Evolutionary conservation across 2,888 invertebrate genomes (phyloP), one percentile per base, ranked within the genome.

Genomic region (Clostera curtula): DNA sequence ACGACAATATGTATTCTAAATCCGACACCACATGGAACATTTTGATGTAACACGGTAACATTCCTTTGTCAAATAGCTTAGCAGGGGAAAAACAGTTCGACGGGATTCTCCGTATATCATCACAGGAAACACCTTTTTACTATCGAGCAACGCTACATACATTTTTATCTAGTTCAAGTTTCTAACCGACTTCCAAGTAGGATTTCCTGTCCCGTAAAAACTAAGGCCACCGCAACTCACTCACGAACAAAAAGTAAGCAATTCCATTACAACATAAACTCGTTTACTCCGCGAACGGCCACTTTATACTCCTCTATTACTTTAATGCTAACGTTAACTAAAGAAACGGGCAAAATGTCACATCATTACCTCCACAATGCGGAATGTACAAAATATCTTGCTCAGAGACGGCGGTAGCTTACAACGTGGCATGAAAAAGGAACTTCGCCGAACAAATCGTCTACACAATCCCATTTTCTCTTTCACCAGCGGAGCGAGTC

Each of bases 391-490:
- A 66, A 68, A 69, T 69, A 62, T 63, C 54, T 49, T 42, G 40
- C 35, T 36, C 42, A 54, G 51, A 56, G 54, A 58, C 47, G 44
- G 48, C 49, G 47, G 40, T 37, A 45, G 45, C 54, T 49, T 47
- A 53, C 49, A 46, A 45, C 46, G 47, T 56, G 54, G 57, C 65
- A 65, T 57, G 64, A 73, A 74, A 73, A 68, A 57, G 51, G 57
- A 62, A 64, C 56, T 63, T 66, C 59, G 52, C 52, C 59, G 63
- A 71, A 79, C 77, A 77, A 75, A 79, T 71, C 69, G 65, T 65
- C 61, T 67, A 67, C 77, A 82, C 77, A 80, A 79, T 77, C 64
- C 77, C 76, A 74, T 80, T 82, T 82, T 75, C 74, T 73, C 74
- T 83, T 80, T 79, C 76, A 79, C 63, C 58, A 59, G 60, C 66